Conservation (phyloP, 2,797 vertebrate genomes). For the Rachycentron canadum region DNA sequence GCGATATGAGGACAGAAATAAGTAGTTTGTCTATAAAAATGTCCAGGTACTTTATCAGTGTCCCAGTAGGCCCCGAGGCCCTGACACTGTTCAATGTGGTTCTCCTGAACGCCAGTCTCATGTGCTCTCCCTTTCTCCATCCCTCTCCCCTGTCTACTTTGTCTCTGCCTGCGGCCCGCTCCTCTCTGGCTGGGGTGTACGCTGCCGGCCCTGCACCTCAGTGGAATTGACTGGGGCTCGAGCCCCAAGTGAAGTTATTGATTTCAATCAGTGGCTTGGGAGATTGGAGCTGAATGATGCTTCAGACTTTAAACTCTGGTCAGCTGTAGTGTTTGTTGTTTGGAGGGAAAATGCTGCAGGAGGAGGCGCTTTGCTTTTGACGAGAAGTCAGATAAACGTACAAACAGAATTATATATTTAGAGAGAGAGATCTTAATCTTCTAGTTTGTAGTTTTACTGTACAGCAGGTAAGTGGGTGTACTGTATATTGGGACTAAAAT, state of each 20-base stretch:
- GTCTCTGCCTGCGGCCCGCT: conserved; percentile 76
- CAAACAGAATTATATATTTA: conserved; percentile 57
- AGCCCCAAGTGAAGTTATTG: conserved; percentile 80
- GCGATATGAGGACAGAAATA: conserved; percentile 87
- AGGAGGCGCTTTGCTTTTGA: conserved; percentile 59
- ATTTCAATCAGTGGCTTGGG: conserved; percentile 81
- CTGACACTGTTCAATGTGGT: conserved; percentile 82
- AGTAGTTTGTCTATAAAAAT: conserved; percentile 91
- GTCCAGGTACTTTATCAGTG: conserved; percentile 89
- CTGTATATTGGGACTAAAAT: conserved; percentile 19
- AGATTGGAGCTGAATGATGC: conserved; percentile 79
- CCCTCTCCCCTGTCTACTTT: conserved; percentile 62
- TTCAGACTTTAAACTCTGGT: conserved; percentile 77
- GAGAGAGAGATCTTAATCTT: conserved; percentile 60
- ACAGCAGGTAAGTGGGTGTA: conserved; percentile 4
- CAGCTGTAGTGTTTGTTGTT: conserved; percentile 68
- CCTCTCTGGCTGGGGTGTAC: conserved; percentile 72
- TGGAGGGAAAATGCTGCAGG: conserved; percentile 47
- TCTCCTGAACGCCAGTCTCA: conserved; percentile 65
- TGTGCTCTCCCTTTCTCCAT: conserved; percentile 39
- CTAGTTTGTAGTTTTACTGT: conserved; percentile 31
- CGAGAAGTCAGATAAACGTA: conserved; percentile 65
- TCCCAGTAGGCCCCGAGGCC: conserved; percentile 83
- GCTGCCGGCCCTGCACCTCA: conserved; percentile 61
- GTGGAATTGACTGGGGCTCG: conserved; percentile 76